These are phyloP conservation scores for Drosophila formosana DNA, from an alignment of 2,888 invertebrate genomes.

Conservation along the genomic window DNA sequence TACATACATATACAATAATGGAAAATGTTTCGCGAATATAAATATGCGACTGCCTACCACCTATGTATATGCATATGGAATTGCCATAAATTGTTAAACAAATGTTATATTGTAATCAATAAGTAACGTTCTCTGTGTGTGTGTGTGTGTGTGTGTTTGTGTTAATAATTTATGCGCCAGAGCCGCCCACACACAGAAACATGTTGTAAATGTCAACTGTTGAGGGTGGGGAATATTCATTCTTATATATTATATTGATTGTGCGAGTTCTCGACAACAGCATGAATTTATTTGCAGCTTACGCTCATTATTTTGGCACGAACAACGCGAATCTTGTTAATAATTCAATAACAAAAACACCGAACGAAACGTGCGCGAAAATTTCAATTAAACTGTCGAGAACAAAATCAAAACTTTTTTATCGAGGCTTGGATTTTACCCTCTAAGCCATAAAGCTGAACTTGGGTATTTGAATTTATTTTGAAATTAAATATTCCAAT, in stretches of 20 bases:
- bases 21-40: conserved; percentile 4
- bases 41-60: conserved; percentile 1
- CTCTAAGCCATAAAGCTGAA: neutral
- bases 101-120: conserved; percentile 76
- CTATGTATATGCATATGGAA: conserved; percentile 34
- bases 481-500: neutral
- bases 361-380: conserved; percentile 56
- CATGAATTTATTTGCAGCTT: conserved; percentile 68
- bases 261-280: conserved; percentile 37
- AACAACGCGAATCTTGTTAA: conserved; percentile 63
- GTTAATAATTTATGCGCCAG: conserved; percentile 70
- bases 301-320: conserved; percentile 67
- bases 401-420: conserved; percentile 40
- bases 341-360: conserved; percentile 64
- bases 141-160: conserved; percentile 11
- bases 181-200: conserved; percentile 51
- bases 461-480: neutral
- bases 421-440: neutral
- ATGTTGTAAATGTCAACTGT: conserved; percentile 72
- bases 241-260: conserved; percentile 23
- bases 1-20: conserved; percentile 25
- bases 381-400: conserved; percentile 56
- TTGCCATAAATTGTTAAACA: conserved; percentile 76
- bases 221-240: conserved; percentile 20
- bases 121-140: conserved; percentile 41